Conservation (phyloP, 2,113 vertebrate genomes). For the Myotis lucifugus region DNA sequence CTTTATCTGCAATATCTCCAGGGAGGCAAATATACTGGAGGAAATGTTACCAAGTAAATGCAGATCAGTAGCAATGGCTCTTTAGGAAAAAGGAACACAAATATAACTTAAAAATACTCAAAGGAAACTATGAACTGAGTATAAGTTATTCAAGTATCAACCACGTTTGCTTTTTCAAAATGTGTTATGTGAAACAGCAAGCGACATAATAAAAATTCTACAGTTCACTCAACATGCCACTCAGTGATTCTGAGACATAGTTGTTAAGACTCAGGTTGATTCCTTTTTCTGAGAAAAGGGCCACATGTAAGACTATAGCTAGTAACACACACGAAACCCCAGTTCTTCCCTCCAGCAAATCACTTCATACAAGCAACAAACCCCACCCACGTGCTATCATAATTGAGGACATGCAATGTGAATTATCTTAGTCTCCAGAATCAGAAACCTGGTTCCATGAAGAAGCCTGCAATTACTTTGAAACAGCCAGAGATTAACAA, state of each 20-base stretch:
- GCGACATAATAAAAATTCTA: neutral
- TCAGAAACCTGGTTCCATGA: constrained; percentile 53
- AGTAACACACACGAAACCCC: neutral
- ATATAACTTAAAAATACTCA: neutral
- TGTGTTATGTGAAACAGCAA: constrained; percentile 29
- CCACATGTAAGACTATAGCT: neutral
- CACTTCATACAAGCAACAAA: neutral
- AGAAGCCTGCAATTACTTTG: constrained; percentile 60
- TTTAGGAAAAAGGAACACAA: neutral
- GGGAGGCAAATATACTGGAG: neutral
- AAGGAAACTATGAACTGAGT: neutral
- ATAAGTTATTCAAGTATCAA: constrained; percentile 43
- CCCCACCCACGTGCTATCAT: constrained; percentile 27
- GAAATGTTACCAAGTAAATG: neutral
- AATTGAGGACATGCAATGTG: constrained; percentile 58
- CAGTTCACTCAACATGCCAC: neutral
- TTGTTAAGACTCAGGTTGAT: neutral
- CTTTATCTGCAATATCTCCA: neutral
- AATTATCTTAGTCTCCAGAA: constrained; percentile 67
- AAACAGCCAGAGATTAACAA: constrained; percentile 45
- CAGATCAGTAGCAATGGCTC: neutral
- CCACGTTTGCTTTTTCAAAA: neutral
- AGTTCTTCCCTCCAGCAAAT: neutral
- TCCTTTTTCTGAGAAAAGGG: neutral
- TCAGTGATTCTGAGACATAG: neutral